Evolutionary conservation across 2,113 vertebrate species (phyloP), one percentile per base, ranked within the genome.

Genomic region (Romanogobio albipinnatus): DNA sequence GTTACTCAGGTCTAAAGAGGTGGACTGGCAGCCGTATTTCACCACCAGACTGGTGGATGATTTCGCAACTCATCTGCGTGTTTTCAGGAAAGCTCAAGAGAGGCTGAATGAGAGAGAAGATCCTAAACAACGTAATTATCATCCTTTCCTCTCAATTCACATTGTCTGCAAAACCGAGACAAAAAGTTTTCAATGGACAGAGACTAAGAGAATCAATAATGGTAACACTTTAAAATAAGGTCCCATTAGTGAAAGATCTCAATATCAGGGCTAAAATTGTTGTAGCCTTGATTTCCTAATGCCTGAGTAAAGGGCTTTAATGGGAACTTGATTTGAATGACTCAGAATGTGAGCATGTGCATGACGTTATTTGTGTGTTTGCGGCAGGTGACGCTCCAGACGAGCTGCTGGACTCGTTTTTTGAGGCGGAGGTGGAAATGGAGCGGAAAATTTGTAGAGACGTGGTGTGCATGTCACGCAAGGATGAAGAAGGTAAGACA

Each of bases 11-110:
- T 98, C 97, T 86, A 99, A 99, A 93, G 98, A 99, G 92, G 96
- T 98, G 93, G 98, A 99, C 94, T 99, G 98, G 98, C 98, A 99
- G 93, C 97, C 97, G 92, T 99, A 99, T 92, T 99, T 99, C 91
- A 99, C 98, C 83, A 99, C 98, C 85, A 95, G 97, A 85, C 95
- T 99, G 90, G 97, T 99, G 92, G 98, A 99, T 90, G 97, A 99
- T 89, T 99, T 99, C 89, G 97, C 97, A 88, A 98, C 98, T 84
- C 98, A 99, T 92, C 95, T 99, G 88, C 95, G 97, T 90, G 97
- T 99, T 91, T 99, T 99, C 90, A 96, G 97, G 93, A 99, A 99
- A 95, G 97, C 97, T 92, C 98, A 99, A 87, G 97, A 98, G 93
- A 96, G 95, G 89, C 94, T 98, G 88, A 92, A 93, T 24, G 97